These are phyloP conservation scores for Lasius fuliginosus DNA, from an alignment of 2,888 invertebrate species.

Conservation along the genomic window DNA sequence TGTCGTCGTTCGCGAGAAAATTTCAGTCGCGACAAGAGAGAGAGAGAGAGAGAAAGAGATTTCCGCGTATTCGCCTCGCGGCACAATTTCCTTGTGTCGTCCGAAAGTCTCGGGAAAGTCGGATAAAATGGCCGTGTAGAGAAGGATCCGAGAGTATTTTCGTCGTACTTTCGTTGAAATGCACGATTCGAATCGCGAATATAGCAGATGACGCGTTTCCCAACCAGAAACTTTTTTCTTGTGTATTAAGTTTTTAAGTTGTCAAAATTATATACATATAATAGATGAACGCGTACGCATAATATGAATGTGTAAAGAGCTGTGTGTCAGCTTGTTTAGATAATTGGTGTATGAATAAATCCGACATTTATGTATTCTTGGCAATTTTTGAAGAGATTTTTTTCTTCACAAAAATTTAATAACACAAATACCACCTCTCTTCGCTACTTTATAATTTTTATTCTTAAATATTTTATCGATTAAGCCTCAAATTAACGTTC, in stretches of 20 bases:
- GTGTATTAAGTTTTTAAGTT: neutral
- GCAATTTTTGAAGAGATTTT: neutral
- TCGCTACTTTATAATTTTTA: neutral
- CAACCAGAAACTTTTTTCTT: neutral
- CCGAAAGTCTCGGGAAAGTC: slow-evolving; percentile 51
- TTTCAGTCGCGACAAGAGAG: slow-evolving; percentile 40
- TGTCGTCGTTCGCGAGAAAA: slow-evolving; percentile 54
- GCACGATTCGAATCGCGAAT: slow-evolving; percentile 31
- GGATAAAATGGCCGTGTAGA: slow-evolving; percentile 30
- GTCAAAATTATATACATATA: neutral
- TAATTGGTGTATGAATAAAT: neutral
- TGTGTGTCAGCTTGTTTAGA: neutral
- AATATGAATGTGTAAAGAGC: neutral
- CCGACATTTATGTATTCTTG: neutral
- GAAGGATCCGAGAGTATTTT: slow-evolving; percentile 4
- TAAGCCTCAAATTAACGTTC: neutral
- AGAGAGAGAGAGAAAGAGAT: neutral
- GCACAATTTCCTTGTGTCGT: slow-evolving; percentile 60
- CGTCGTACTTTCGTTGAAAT: slow-evolving; percentile 39
- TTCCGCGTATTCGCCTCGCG: slow-evolving; percentile 51
- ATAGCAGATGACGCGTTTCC: slow-evolving; percentile 6
- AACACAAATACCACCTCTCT: neutral
- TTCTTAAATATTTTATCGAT: neutral
- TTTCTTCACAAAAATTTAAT: neutral
- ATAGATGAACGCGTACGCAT: neutral